Base-by-base conservation (phyloP, 2,888 invertebrate genomes). In the Galeopsomyia nigrocyanea region DNA sequence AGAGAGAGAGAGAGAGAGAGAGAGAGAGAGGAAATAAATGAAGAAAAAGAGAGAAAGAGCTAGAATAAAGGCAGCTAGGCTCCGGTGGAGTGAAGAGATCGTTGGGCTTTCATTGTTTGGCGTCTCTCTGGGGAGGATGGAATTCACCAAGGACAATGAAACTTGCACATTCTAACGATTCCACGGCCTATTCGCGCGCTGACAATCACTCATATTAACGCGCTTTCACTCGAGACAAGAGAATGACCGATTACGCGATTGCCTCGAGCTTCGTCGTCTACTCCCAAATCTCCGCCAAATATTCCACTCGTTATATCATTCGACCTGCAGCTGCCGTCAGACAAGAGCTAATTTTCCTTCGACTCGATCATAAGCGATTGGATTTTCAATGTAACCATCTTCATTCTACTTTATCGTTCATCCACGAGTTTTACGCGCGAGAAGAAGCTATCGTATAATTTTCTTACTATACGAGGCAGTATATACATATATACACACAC, bases 201-300 rank as follows among this genome's bases (percentile, higher is more conserved):
- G 57, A 57, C 57, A 66, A 66, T 66, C 56, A 57, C 31, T 66
- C 66, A 66, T 66, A 14, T 57, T 49, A 57, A 50, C 66, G 31
- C 66, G 66, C 57, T 55, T 53, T 55, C 16, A 14, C 17, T 16
- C 16, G 21, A 66, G 57, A 50, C 31, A 57, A 66, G 57, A 57
- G 66, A 66, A 57, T 26, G 56, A 66, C 22, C 57, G 65, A 66
- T 66, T 66, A 66, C 21, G 10, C 3, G 19, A 39, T 7, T 31
- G 31, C 31, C 31, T 39, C 39, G 39, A 9, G 6, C 46, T 46
- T 26, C 26, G 3, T 26, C 3, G 3, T 26, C 26, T 5, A 26
- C 26, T 26, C 26, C 26, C 26, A 5, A 26, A 26, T 26, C 5
- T 5, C 3, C 17, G 14, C 19, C 39, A 19, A 19, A 10, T 19